Base-by-base conservation (phyloP, 2,797 vertebrate species). In the Clarias pachynema region DNA sequence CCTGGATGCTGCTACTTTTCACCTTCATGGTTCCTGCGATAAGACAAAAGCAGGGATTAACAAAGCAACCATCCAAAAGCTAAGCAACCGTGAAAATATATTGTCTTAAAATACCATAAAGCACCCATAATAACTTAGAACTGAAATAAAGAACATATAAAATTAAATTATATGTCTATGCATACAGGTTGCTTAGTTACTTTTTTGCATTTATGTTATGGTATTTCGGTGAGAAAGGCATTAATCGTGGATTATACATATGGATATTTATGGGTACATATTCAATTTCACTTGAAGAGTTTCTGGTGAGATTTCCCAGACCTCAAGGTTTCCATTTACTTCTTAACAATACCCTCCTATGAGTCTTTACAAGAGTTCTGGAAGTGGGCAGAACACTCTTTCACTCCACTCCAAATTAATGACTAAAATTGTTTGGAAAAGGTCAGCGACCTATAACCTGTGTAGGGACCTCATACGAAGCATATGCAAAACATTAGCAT, bases 1-100 rank as follows among this genome's bases (percentile, higher is more conserved):
- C 98, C 95, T 99, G 98, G 90, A 99, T 99, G 49, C 92, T 95
- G n/a, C 97, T 97, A 90, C 98, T 99, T 95, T 98, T 99, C 91
- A 99, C 97, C 91, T 99, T 99, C 89, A 97, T 95, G 0, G 97
- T 99, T 68, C 98, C 98, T 99, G 93, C 70, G 88, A 92, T 9
- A 86, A 57, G 89, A 74, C 89, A 86, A 44, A 10, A 73, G 62
- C 44, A n/a, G 22, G 3, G 4, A 75, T 82, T 74, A 75, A 37
- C 3, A 79, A 63, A 24, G 37, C 8, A 53, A 53, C 49, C 2
- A 53, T 53, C 49, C 49, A 53, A 14, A 53, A 53, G 49, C 49
- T 14, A 53, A 53, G 49, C 49, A 53, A 53, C 49, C 49, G 20
- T 26, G 14, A 31, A 31, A 29, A 80, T 53, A 29, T 66, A 37